Evolutionary conservation across 2,113 vertebrate species (phyloP), one percentile per base, ranked within the genome.

Genomic region (Chloebia gouldiae): DNA sequence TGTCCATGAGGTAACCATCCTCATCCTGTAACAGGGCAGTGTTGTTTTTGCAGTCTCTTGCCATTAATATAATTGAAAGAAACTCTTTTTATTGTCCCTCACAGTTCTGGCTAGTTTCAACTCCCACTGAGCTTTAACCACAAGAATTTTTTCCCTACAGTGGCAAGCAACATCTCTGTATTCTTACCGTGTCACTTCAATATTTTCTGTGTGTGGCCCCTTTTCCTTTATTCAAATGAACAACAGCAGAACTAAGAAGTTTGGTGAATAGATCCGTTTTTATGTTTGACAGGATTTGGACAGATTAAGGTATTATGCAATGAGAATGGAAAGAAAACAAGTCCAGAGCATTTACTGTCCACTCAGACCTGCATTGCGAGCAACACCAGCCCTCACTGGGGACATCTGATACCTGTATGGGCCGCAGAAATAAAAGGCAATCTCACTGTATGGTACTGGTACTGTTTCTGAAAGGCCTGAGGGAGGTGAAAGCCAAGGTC

Each of bases 351-450:
- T 63, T 47, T 31, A 31, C 30, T 44, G 83, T 27, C 8, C 6
- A 18, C 35, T 76, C 66, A 69, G 30, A 40, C 44, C 40, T 65
- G 10, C 16, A 65, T 15, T 0, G 0, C 13, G 7, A 86, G 17
- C 9, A 60, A 21, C 25, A 63, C 9, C 31, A 66, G 22, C 27
- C 72, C 63, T 54, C 51, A n/a, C 9, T 20, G 13, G 39, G 21
- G 39, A 76, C 24, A 88, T 7, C 25, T 69, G 31, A 10, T 33
- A 37, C 56, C 42, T 71, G 9, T 35, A 51, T 9, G n/a, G 30
- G 65, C 65, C 71, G 30, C 35, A 78, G 69, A 84, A 94, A 64
- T 19, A 51, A 23, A 63, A 63, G 35, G 13, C 30, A 89, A 35
- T 63, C 35, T 70, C 77, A 47, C 18, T 75, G 9, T 23, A 53